Evolutionary conservation across 2,888 invertebrate species (phyloP).

Genomic region (Hipparchia sbordonii): DNA sequence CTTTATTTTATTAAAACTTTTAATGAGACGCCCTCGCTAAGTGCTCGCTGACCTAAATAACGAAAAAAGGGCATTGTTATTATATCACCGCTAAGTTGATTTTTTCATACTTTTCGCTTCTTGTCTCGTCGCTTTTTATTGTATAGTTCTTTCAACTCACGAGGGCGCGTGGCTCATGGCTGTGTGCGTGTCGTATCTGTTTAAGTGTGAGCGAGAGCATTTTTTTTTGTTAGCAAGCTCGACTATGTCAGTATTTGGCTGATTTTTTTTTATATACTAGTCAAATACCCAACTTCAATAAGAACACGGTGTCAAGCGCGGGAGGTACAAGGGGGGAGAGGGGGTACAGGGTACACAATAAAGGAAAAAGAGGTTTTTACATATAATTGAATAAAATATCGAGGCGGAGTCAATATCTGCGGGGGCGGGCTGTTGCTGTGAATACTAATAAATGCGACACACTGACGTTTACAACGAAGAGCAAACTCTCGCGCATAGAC

Average conservation of each 20-base stretch:
- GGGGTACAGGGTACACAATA: slow-evolving; percentile 13
- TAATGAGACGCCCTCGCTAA: slow-evolving; percentile 47
- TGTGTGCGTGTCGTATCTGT: too few species aligned
- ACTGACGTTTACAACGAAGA: slow-evolving; percentile 8
- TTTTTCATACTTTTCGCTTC: background rate
- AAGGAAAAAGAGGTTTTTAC: slow-evolving; percentile 54
- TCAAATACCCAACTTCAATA: background rate
- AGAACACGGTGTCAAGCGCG: background rate
- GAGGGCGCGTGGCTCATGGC: too few species aligned
- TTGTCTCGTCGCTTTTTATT: background rate
- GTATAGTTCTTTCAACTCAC: too few species aligned
- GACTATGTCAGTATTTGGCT: too few species aligned
- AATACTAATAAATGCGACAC: slow-evolving; percentile 45
- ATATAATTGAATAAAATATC: slow-evolving; percentile 75
- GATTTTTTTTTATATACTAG: too few species aligned
- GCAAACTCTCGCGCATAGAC: background rate
- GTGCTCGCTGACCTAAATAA: slow-evolving; percentile 32
- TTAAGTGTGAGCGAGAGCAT: too few species aligned
- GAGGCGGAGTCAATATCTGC: slow-evolving; percentile 53
- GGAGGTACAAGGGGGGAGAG: background rate
- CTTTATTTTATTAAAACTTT: slow-evolving; percentile 58
- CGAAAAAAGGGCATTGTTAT: slow-evolving; percentile 13
- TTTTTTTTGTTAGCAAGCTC: too few species aligned
- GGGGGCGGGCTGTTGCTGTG: slow-evolving; percentile 39
- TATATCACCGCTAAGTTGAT: background rate